Base-by-base conservation (phyloP, 2,113 vertebrate genomes). In the Dolichallabes microphthalmus region DNA sequence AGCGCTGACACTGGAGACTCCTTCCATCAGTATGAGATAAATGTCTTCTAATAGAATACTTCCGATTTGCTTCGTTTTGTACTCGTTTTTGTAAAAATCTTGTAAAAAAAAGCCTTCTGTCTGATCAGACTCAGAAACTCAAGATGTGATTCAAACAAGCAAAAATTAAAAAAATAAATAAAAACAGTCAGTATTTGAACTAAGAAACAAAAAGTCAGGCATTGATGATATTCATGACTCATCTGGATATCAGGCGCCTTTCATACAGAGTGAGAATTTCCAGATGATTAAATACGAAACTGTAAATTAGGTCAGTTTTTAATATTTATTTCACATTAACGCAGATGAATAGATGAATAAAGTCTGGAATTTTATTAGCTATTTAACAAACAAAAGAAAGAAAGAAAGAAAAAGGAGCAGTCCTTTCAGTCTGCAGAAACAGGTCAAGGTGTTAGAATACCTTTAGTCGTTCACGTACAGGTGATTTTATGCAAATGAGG, bases 401-500 rank as follows among this genome's bases (percentile, higher is more conserved):
- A n/a, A n/a, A n/a, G n/a, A 35, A 35, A 35, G 2, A 74, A 25
- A 52, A 35, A 73, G 13, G 66, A 69, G 68, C 32, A 71, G 68
- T 17, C 2, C 20, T 22, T 45, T 20, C 20, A 45, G 35, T 73
- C 35, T 39, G 71, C 39, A 13, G 1, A 27, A 52, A 76, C 50
- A 74, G 71, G 71, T 74, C 71, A 50, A 50, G 35, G 35, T 73
- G 45, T 53, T 53, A 2, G 73, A 53, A 76, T 76, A 53, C 50
- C 73, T 76, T 76, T 17, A 76, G 39, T 9, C 25, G 53, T 80
- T 61, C 20, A 69, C 30, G 20, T 53, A 71, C 61, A 82, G 45
- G 61, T 68, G 63, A 61, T 82, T 55, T 69, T 68, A 53, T 66
- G 61, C 80, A 53, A 64, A 81, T 58, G 19, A 45, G 79, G 60